Conservation (phyloP, 2,113 vertebrate species). For the Anoplopoma fimbria region DNA sequence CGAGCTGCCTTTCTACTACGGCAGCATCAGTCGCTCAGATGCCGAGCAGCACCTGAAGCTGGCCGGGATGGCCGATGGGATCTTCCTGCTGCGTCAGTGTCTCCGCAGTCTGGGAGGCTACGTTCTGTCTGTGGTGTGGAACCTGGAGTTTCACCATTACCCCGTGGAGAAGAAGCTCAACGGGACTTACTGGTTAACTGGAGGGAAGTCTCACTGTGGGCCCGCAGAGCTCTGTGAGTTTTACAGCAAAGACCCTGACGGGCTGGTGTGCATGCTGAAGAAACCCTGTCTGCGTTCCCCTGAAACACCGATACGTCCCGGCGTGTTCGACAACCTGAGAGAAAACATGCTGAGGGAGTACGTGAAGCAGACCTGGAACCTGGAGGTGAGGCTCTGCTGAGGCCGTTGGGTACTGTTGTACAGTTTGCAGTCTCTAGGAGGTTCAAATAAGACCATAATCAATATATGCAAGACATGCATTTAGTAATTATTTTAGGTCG, state of each 20-base stretch:
- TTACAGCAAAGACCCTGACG: conserved; percentile 93
- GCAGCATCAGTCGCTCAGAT: conserved; percentile 92
- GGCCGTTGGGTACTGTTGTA: neutral
- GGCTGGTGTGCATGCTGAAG: conserved; percentile 89
- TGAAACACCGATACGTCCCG: conserved; percentile 81
- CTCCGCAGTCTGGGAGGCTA: conserved; percentile 95
- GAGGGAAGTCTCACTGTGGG: conserved; percentile 93
- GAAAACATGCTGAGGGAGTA: conserved; percentile 97
- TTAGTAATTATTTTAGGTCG: neutral
- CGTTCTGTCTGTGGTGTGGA: conserved; percentile 91
- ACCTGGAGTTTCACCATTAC: conserved; percentile 92
- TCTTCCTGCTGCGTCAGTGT: conserved; percentile 95
- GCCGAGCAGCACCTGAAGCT: conserved; percentile 94
- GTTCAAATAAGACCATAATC: neutral
- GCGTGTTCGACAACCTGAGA: conserved; percentile 91
- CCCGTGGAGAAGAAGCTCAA: conserved; percentile 94
- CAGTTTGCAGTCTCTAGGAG: neutral
- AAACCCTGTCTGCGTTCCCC: conserved; percentile 91
- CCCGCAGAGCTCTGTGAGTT: conserved; percentile 95
- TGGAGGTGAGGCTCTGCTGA: conserved; percentile 87
- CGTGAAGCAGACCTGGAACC: conserved; percentile 91
- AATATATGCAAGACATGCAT: neutral
- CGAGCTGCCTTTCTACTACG: conserved; percentile 95
- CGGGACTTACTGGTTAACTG: conserved; percentile 91
- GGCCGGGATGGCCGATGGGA: conserved; percentile 92